These are phyloP conservation scores for Pungitius pungitius DNA, from an alignment of 2,113 vertebrate species.

Conservation along the genomic window DNA sequence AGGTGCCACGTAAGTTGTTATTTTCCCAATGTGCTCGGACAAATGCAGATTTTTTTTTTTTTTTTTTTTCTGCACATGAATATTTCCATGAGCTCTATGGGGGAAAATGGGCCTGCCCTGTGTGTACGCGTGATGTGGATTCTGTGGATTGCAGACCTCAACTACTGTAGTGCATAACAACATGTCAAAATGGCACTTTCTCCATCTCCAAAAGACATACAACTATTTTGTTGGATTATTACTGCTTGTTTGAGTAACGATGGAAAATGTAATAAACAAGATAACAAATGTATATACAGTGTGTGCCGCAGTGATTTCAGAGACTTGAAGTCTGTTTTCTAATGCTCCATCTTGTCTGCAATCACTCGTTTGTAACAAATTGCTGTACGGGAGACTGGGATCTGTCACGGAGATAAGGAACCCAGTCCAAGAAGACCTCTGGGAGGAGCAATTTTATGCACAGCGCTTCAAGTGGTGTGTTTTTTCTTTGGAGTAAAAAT, in stretches of 20 bases:
- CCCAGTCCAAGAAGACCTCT: conserved; percentile 8
- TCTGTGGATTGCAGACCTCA: conserved; percentile 58
- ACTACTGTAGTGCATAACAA: conserved; percentile 65
- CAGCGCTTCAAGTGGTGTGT: conserved; percentile 31
- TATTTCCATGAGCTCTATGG: conserved; percentile 67
- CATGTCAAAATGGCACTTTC: conserved; percentile 48
- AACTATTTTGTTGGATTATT: conserved; percentile 30
- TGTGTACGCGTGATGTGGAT: conserved; percentile 54
- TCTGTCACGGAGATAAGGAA: conserved; percentile 48
- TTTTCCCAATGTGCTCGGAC: conserved; percentile 56
- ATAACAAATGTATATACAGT: conserved; percentile 34
- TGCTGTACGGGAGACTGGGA: conserved; percentile 29
- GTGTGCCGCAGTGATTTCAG: conserved; percentile 43
- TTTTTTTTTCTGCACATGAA: conserved; percentile 60
- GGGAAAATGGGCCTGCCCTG: conserved; percentile 59
- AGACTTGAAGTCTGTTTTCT: conserved; percentile 44
- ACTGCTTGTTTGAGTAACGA: conserved; percentile 20
- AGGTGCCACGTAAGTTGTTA: conserved; percentile 64
- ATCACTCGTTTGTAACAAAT: conserved; percentile 52
- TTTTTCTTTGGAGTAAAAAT: conserved; percentile 58
- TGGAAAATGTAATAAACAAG: conserved; percentile 44
- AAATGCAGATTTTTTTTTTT: conserved; percentile 71
- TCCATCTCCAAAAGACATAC: conserved; percentile 16
- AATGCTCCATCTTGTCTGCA: conserved; percentile 43
- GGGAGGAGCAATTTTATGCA: conserved; percentile 20